Base-by-base conservation (phyloP, 2,888 invertebrate species). In the Formica aserva region DNA sequence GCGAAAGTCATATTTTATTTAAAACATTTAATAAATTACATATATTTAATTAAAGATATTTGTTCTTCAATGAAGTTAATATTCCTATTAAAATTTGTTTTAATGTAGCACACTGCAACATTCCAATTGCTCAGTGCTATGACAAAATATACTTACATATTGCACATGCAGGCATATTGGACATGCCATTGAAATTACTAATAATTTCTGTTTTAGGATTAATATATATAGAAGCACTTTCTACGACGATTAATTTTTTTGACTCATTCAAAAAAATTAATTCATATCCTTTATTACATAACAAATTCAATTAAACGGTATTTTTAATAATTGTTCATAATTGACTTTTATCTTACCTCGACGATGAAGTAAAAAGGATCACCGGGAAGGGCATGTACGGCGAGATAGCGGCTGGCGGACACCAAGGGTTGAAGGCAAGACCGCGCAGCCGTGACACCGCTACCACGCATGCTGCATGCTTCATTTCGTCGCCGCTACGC, bases 311-410 rank as follows among this genome's bases (percentile, higher is more conserved):
- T 55, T 22, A 71, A n/a, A 15, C 0, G 8, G 6, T 60, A 57
- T 2, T 57, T 26, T 55, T 26, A 3, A 45, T 15, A 15, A 32
- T 52, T n/a, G 22, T 38, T 15, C 9, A 8, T 18, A 60, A 60
- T 45, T 41, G 6, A 41, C 13, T 48, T 11, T 52, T 60, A 26
- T 66, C 86, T 90, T 90, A 95, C 95, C 93, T 95, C 95, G 88
- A 94, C 95, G 89, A 95, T 92, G 93, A 96, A 96, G 93, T 96
- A 96, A 91, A 96, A 95, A 85, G 96, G 96, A 92, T 96, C 94
- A 93, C 94, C 94, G 86, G 94, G 94, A 89, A 94, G 94, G 92
- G 94, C 94, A 93, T 94, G 94, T 91, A 95, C 93, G 92, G 94
- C 94, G 93, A 94, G 94, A 92, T 94, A 95, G 93, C 94, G 94